A percentile compares a stretch with the other conserved stretches of the same genome.
Evolutionary conservation across 2,888 invertebrate genomes (phyloP).

Genomic region (Calephelis perditalis): DNA sequence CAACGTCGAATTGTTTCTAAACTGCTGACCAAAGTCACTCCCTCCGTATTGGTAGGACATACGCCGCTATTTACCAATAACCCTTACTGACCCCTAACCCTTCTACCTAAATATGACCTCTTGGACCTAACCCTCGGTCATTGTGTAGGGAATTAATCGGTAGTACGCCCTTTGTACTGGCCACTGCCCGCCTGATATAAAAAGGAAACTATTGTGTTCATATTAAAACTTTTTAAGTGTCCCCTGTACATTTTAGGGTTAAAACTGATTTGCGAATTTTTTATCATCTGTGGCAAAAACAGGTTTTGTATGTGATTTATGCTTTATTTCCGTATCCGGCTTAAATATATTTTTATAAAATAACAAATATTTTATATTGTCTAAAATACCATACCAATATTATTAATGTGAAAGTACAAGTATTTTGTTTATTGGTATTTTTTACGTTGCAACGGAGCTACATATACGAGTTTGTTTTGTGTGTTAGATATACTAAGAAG

Average conservation of each 20-base stretch:
- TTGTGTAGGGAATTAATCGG: slow-evolving; percentile 73
- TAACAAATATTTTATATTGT: no score
- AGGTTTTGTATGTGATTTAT: slow-evolving; percentile 28
- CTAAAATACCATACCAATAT: no score
- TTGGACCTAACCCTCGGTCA: slow-evolving; percentile 59
- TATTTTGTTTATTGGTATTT: no score
- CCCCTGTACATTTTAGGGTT: slow-evolving; percentile 45
- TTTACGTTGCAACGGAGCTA: no score
- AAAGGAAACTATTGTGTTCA: slow-evolving; percentile 54
- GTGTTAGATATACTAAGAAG: no score
- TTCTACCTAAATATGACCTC: slow-evolving; percentile 75
- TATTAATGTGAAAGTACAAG: no score
- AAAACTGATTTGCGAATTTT: slow-evolving; percentile 46
- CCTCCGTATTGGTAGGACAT: slow-evolving; percentile 44
- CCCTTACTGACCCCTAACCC: slow-evolving; percentile 70
- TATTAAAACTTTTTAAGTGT: slow-evolving; percentile 71
- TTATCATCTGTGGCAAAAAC: slow-evolving; percentile 20
- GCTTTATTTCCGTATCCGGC: slow-evolving; percentile 27
- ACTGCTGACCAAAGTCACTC: slow-evolving; percentile 62
- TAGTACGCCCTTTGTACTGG: slow-evolving; percentile 62
- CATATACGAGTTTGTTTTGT: no score
- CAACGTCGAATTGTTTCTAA: slow-evolving; percentile 63
- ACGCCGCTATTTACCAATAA: slow-evolving; percentile 66
- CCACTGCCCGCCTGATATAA: slow-evolving; percentile 58
- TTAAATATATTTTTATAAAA: background rate